A percentile compares a stretch with the other conserved stretches of the same genome.
These are phyloP conservation scores for Sinocyclocheilus maitianheensis DNA, from an alignment of 2,113 vertebrate species.

Conservation along the genomic window DNA sequence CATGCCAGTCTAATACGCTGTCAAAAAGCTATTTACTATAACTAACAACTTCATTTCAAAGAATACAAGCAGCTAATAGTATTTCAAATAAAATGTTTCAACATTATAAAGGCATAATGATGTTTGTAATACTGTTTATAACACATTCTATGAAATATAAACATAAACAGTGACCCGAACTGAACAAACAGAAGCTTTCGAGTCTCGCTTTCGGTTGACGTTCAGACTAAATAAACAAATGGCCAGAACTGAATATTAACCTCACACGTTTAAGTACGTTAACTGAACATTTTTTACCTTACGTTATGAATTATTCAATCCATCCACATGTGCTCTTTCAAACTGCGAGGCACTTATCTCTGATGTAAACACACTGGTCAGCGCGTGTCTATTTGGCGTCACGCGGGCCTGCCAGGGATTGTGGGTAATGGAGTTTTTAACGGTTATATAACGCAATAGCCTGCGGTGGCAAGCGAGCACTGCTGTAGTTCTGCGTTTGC, in stretches of 20 bases:
- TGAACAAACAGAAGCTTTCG: background rate
- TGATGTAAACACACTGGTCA: conserved; percentile 29
- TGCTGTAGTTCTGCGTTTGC: conserved; percentile 39
- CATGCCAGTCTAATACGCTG: background rate
- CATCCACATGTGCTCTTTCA: conserved; percentile 27
- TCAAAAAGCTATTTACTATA: background rate
- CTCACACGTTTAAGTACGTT: background rate
- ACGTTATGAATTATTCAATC: background rate
- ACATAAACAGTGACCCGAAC: background rate
- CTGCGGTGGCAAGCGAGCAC: no score
- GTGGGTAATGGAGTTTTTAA: conserved; percentile 59
- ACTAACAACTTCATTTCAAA: background rate
- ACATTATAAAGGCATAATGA: background rate
- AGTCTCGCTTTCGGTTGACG: background rate
- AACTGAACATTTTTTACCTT: conserved; percentile 35
- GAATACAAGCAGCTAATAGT: background rate
- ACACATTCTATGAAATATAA: background rate
- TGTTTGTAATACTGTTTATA: background rate
- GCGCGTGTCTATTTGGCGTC: conserved; percentile 48
- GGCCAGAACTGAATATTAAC: background rate
- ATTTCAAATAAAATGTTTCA: background rate
- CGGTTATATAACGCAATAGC: conserved; percentile 17
- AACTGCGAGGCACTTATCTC: conserved; percentile 14
- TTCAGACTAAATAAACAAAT: background rate
- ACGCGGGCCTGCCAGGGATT: conserved; percentile 3